Conservation (phyloP, 2,113 vertebrate species). For the Artemisiospiza belli region DNA sequence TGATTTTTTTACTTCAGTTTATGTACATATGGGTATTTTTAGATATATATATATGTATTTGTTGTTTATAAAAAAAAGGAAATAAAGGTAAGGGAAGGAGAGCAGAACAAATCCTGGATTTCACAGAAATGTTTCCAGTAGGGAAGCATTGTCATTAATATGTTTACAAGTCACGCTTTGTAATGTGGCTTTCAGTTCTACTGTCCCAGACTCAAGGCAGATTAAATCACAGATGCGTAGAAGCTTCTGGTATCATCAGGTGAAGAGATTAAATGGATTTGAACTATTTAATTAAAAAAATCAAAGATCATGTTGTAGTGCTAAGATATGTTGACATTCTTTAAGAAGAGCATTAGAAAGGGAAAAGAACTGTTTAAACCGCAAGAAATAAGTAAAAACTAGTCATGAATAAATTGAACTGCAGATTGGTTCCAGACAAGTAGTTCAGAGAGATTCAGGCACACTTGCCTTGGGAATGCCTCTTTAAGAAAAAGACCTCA, state of each 20-base stretch:
- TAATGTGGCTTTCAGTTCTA: neutral
- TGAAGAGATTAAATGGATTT: conserved; percentile 53
- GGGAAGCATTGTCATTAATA: neutral
- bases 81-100: neutral
- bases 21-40: neutral
- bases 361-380: neutral
- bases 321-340: neutral
- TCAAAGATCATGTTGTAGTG: neutral
- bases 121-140: conserved; percentile 15
- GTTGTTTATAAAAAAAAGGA: neutral
- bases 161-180: neutral
- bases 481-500: neutral
- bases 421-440: neutral
- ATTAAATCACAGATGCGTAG: conserved; percentile 26
- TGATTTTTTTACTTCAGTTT: neutral
- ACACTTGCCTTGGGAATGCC: neutral
- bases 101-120: conserved; percentile 44
- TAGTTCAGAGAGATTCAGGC: neutral
- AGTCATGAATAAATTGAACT: conserved; percentile 14
- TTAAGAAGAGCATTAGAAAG: neutral
- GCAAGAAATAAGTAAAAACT: neutral
- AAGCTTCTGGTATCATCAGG: conserved; percentile 12
- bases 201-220: neutral
- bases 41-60: neutral
- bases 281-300: conserved; percentile 28